Evolutionary conservation across 2,113 vertebrate genomes (phyloP).

Genomic region (Capreolus pygargus): DNA sequence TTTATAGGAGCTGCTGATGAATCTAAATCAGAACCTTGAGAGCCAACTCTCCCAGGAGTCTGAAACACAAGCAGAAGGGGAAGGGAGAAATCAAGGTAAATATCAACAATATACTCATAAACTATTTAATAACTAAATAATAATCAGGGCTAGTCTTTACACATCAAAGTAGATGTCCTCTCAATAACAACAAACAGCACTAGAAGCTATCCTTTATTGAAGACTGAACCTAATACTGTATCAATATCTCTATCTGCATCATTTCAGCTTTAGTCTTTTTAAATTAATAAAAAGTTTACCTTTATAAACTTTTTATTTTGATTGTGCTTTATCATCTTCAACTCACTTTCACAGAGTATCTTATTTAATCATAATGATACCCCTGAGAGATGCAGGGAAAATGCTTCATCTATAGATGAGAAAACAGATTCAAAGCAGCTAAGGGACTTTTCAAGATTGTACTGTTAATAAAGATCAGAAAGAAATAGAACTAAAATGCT

Average conservation of each 20-base stretch:
- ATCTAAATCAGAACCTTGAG: slow-evolving; percentile 94
- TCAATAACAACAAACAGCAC: background rate
- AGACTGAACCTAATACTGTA: background rate
- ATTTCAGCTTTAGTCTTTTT: background rate
- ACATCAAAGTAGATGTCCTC: background rate
- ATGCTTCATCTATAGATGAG: background rate
- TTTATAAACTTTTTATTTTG: background rate
- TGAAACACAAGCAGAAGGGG: slow-evolving; percentile 71
- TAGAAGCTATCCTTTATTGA: background rate
- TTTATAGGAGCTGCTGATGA: slow-evolving; percentile 87
- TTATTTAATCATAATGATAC: slow-evolving; percentile 12
- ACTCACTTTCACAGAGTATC: slow-evolving; percentile 17
- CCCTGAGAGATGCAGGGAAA: background rate
- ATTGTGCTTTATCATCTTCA: background rate
- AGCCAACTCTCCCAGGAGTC: slow-evolving; percentile 96
- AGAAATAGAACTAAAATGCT: background rate
- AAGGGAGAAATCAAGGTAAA: background rate
- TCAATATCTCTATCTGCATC: background rate
- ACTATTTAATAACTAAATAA: background rate
- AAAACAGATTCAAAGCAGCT: slow-evolving; percentile 27
- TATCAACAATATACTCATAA: slow-evolving; percentile 28
- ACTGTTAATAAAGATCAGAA: background rate
- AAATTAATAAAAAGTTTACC: background rate
- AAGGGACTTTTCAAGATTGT: background rate
- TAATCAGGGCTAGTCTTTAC: background rate